Evolutionary conservation across 1,140 invertebrate genomes (phyloP).

Genomic region (Frieseomelitta varia): DNA sequence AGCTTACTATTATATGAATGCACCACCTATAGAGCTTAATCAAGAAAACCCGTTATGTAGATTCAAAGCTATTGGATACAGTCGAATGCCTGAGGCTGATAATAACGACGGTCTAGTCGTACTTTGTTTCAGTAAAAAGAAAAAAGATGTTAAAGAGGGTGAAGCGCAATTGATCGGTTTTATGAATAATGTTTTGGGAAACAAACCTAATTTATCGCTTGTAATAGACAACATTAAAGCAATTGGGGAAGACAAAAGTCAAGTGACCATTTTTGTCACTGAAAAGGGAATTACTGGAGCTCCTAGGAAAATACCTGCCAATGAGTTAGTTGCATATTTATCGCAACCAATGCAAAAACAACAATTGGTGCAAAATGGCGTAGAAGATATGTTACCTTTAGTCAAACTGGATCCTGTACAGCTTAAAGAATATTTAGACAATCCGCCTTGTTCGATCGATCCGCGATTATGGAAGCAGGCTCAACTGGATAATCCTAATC

Average conservation of each 20-base stretch:
- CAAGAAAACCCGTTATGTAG: slow-evolving; percentile 95
- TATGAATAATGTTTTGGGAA: slow-evolving; percentile 88
- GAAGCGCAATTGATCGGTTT: slow-evolving; percentile 88
- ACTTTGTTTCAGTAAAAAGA: slow-evolving; percentile 91
- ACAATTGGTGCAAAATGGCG: slow-evolving; percentile 87
- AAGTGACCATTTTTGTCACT: slow-evolving; percentile 90
- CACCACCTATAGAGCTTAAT: slow-evolving; percentile 90
- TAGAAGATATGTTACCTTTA: slow-evolving; percentile 85
- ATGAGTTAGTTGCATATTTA: slow-evolving; percentile 87
- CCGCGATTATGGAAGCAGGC: slow-evolving; percentile 93
- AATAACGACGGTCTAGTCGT: slow-evolving; percentile 94
- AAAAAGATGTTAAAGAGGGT: slow-evolving; percentile 88
- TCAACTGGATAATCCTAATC: slow-evolving; percentile 95
- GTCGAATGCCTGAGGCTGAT: slow-evolving; percentile 89
- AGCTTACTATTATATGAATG: slow-evolving; percentile 89
- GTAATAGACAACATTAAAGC: slow-evolving; percentile 90
- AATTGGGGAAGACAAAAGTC: slow-evolving; percentile 88
- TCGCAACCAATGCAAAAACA: slow-evolving; percentile 87
- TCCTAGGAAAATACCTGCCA: slow-evolving; percentile 88
- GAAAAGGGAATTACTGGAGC: slow-evolving; percentile 88
- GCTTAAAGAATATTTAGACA: slow-evolving; percentile 94
- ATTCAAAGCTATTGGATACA: slow-evolving; percentile 96
- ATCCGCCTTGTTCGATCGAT: slow-evolving; percentile 92
- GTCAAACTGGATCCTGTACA: slow-evolving; percentile 88
- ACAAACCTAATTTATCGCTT: slow-evolving; percentile 91